Percentiles rank a stretch among this genome's conserved stretches.
These are phyloP conservation scores for Pseudopipra pipra DNA, from an alignment of 2,113 vertebrate species.

Conservation along the genomic window DNA sequence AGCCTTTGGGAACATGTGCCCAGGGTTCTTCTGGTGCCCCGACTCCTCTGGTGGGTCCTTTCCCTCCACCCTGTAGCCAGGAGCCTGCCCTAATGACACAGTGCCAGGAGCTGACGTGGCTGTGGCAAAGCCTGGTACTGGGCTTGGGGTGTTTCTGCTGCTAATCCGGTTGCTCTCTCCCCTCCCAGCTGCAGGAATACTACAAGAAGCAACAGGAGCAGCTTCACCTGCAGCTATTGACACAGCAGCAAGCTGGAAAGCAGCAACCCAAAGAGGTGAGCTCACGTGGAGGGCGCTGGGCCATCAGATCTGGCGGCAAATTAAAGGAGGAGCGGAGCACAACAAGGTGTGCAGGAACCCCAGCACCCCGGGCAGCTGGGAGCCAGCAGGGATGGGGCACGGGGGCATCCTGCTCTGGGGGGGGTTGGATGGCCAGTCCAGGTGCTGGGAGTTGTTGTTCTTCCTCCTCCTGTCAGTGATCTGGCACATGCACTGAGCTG, in stretches of 20 bases:
- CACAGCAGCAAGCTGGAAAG: slow-evolving; percentile 92
- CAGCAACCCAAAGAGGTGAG: slow-evolving; percentile 96
- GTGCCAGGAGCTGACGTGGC: neutral
- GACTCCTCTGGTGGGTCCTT: neutral
- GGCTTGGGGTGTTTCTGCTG: neutral
- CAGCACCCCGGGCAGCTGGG: neutral
- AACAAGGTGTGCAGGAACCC: neutral
- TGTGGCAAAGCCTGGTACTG: neutral
- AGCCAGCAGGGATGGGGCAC: neutral
- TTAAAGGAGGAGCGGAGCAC: neutral
- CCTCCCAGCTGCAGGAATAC: slow-evolving; percentile 92
- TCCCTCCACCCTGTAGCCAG: no score
- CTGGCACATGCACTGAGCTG: neutral
- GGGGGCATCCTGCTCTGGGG: neutral
- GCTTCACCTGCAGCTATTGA: slow-evolving; percentile 95
- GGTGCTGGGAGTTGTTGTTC: neutral
- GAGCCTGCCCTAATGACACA: neutral
- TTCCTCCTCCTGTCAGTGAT: neutral
- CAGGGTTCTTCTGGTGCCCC: neutral
- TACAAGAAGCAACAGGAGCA: slow-evolving; percentile 99
- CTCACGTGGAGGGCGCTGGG: neutral
- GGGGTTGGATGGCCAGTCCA: rapidly evolving
- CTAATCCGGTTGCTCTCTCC: neutral
- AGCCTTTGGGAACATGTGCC: neutral
- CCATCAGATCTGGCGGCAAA: neutral